Conservation (phyloP, 2,797 vertebrate species). For the Enoplosus armatus region DNA sequence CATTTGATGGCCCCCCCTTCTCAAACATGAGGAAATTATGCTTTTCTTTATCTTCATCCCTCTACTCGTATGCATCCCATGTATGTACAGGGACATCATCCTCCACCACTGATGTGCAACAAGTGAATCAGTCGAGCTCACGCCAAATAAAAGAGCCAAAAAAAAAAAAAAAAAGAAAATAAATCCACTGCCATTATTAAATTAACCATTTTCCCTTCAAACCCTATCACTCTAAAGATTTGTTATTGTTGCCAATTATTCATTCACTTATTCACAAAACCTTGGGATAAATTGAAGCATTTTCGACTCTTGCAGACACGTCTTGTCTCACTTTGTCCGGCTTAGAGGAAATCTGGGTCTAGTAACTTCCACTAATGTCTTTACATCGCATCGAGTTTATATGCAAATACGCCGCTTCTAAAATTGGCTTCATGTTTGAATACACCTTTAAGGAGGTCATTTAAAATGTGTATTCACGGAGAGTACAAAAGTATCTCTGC, state of each 20-base stretch:
- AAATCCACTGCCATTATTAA: too few species aligned
- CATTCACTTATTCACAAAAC: neutral
- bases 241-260: neutral
- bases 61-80: too few species aligned
- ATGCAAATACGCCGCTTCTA: neutral
- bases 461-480: constrained; percentile 3
- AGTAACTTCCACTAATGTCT: neutral
- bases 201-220: too few species aligned
- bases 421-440: constrained; percentile 2
- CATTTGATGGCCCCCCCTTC: too few species aligned
- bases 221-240: neutral
- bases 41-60: too few species aligned
- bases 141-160: too few species aligned
- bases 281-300: neutral
- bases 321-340: neutral
- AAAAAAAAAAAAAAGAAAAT: too few species aligned
- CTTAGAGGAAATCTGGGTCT: neutral
- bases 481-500: neutral
- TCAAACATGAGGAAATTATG: neutral
- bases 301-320: neutral
- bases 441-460: constrained; percentile 12
- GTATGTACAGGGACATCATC: too few species aligned
- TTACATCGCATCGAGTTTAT: neutral
- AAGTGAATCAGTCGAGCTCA: too few species aligned
- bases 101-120: too few species aligned